A percentile compares a stretch with the other conserved stretches of the same genome.
phyloP scores from a whole-genome alignment of 2,113 vertebrate species.

The Leptobrachium leishanense region DNA sequence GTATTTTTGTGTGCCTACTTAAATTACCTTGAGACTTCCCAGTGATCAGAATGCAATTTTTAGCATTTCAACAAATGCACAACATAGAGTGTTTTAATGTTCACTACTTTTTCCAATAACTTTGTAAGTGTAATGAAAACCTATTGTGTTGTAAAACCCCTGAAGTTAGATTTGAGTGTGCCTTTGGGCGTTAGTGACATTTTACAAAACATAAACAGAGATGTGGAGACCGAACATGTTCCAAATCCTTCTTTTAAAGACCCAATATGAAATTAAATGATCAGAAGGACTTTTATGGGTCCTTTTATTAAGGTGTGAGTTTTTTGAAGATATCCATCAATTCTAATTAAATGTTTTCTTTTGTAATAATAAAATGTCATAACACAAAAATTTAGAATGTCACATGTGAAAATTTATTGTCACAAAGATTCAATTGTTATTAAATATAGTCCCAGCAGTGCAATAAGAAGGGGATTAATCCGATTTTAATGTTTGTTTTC shows the following conservation, averaged over 20 bases:
- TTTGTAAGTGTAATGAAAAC: not conserved
- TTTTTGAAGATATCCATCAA: conserved; percentile 48
- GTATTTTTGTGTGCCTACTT: too few relatives aligned
- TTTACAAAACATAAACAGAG: conserved; percentile 5
- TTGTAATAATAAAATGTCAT: conserved; percentile 49
- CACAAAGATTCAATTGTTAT: conserved; percentile 53
- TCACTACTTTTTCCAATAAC: not conserved
- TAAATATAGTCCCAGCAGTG: conserved; percentile 56
- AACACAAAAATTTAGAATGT: conserved; percentile 50
- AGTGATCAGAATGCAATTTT: too few relatives aligned
- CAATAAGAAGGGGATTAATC: conserved; percentile 55
- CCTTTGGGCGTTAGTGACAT: conserved; percentile 26
- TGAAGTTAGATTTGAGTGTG: not conserved
- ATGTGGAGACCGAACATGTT: conserved; percentile 5
- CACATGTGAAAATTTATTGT: conserved; percentile 50
- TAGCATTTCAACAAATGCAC: too few relatives aligned
- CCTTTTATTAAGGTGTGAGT: conserved; percentile 4
- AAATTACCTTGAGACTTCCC: too few relatives aligned
- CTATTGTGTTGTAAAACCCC: not conserved
- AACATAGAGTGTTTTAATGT: too few relatives aligned
- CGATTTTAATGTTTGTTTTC: conserved; percentile 54
- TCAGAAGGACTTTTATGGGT: conserved; percentile 36
- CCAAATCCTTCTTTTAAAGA: not conserved
- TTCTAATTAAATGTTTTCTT: conserved; percentile 52
- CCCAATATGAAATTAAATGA: not conserved